Conservation (phyloP, 1,140 invertebrate species). For the Ostrea denselamellosa region DNA sequence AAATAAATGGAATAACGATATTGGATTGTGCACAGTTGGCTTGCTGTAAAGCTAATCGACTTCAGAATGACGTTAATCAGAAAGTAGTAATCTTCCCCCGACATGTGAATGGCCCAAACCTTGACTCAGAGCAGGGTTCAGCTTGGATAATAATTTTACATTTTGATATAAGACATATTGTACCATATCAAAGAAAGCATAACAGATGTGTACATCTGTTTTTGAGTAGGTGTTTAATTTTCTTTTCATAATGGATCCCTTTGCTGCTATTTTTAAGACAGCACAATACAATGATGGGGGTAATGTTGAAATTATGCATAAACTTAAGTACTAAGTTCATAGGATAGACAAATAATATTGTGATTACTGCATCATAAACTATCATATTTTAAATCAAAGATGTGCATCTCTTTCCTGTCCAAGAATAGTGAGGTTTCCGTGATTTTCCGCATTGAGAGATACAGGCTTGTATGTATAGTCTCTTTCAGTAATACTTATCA, state of each 20-base stretch:
- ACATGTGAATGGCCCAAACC: background rate
- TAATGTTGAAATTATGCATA: background rate
- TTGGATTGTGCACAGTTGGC: background rate
- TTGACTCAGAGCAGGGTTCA: background rate
- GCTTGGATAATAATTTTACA: background rate
- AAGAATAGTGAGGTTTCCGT: too few relatives aligned
- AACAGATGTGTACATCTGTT: conserved; percentile 29
- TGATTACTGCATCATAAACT: background rate
- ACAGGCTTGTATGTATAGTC: too few relatives aligned
- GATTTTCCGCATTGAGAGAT: too few relatives aligned
- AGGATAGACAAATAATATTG: background rate
- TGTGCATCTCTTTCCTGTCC: too few relatives aligned
- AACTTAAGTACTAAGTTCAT: background rate
- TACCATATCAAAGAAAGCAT: background rate
- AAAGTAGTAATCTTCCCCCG: background rate
- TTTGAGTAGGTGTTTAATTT: background rate
- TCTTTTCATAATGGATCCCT: background rate
- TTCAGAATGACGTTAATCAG: background rate
- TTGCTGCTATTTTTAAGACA: background rate
- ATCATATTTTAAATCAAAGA: too few relatives aligned
- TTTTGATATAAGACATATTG: background rate
- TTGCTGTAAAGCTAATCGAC: background rate
- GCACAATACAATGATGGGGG: too few relatives aligned
- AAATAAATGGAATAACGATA: background rate
- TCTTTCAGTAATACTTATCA: too few relatives aligned